Base-by-base conservation (phyloP, 2,888 invertebrate genomes). In the Merodon equestris region DNA sequence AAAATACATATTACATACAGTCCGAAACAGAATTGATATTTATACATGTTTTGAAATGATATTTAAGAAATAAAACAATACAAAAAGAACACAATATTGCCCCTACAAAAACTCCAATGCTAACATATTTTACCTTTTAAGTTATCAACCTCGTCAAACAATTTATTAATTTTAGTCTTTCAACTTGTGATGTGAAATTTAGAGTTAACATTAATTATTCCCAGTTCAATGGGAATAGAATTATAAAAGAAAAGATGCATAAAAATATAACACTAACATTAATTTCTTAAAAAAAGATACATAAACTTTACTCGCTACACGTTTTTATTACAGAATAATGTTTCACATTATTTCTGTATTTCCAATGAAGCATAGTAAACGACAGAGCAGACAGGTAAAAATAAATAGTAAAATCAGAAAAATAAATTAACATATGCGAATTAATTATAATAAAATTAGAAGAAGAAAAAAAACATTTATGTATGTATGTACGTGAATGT, bases 151-250 rank as follows among this genome's bases (percentile, higher is more conserved):
- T 74, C 56, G 27, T 67, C 40, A 58, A 50, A 72, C 67, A 58
- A 64, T 72, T 63, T 63, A 66, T 44, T 81, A 70, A 66, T 64
- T 81, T 77, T 66, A 83, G 83, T 83, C 84, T 85, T 85, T 85
- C 83, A 85, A 88, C 87, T 87, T 88, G 88, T 88, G 88, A 88
- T 88, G 88, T 88, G 88, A 86, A 88, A 88, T 88, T 87, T 86
- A 88, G 87, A 88, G 88, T 88, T 88, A 88, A 88, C 88, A 86
- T 86, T 84, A 86, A 85, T 86, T 85, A 86, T 84, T 86, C 87
- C 87, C 88, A 88, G 87, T 87, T 88, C 85, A 86, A 88, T 88
- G 88, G 87, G 86, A 85, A 81, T 61, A 83, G 84, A 84, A 84
- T 85, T 81, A 27, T 63, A 75, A 74, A 70, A 44, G 67, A 70